Percentiles rank a stretch among this genome's conserved stretches.
Conservation (phyloP, 2,113 vertebrate genomes). For the Salvelinus namaycush region DNA sequence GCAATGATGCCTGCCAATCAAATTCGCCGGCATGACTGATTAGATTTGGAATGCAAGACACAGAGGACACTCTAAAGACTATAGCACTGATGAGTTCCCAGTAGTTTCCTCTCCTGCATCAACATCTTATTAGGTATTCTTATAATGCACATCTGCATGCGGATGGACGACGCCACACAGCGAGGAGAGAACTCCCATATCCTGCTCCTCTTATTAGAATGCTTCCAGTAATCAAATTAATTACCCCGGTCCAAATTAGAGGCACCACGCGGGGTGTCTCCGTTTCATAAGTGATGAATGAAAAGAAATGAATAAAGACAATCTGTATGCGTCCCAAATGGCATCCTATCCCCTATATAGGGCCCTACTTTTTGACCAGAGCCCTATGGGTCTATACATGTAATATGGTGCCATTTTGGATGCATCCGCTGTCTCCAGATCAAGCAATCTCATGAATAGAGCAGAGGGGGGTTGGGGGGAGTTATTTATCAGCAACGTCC, state of each 20-base stretch:
- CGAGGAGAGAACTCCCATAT: slow-evolving; percentile 38
- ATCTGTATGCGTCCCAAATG: not conserved
- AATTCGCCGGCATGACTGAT: no score
- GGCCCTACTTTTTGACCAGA: no score
- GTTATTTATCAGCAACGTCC: slow-evolving; percentile 58
- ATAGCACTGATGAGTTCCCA: slow-evolving; percentile 32
- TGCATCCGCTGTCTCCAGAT: no score
- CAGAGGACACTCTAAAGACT: slow-evolving; percentile 31
- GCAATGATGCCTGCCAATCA: no score
- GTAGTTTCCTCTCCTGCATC: slow-evolving; percentile 12
- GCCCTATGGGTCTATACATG: no score
- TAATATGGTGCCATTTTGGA: no score
- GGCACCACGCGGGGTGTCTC: slow-evolving; percentile 20
- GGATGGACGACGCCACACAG: not conserved
- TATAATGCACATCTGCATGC: slow-evolving; percentile 46
- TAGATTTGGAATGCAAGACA: no score
- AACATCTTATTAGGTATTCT: slow-evolving; percentile 53
- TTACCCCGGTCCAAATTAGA: slow-evolving; percentile 55
- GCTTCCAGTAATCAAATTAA: slow-evolving; percentile 60
- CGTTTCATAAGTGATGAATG: slow-evolving; percentile 41
- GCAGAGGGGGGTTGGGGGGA: not conserved
- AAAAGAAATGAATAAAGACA: slow-evolving; percentile 17
- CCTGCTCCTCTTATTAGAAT: slow-evolving; percentile 43
- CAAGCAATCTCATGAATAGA: slow-evolving; percentile 13
- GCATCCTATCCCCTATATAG: not conserved